Conservation (phyloP, 2,113 vertebrate species). For the Uropsilus gracilis region DNA sequence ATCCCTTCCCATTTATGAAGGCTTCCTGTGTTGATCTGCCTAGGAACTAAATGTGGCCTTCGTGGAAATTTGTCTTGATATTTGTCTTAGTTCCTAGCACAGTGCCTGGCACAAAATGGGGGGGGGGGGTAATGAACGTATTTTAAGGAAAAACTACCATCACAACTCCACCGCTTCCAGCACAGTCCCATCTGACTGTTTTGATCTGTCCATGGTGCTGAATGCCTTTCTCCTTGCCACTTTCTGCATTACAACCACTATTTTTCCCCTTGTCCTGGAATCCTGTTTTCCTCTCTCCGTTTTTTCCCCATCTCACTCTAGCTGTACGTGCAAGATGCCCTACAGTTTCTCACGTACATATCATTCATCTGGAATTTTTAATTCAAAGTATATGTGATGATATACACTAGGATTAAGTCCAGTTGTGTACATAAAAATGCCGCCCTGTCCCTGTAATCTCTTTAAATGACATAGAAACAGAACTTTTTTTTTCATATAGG, state of each 20-base stretch:
- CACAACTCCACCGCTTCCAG: background rate
- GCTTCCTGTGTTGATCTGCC: background rate
- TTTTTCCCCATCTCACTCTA: too few species aligned
- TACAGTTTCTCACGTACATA: background rate
- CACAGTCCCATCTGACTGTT: fast-evolving
- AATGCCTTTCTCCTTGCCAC: background rate
- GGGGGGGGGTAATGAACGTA: background rate
- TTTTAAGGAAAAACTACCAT: background rate
- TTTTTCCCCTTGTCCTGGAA: background rate
- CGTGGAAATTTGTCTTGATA: background rate
- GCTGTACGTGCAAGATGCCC: too few species aligned
- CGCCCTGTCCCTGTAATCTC: background rate
- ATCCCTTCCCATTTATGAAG: background rate
- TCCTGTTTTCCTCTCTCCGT: background rate
- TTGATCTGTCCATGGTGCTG: slow-evolving; percentile 76
- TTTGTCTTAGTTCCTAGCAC: background rate
- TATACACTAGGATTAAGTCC: background rate
- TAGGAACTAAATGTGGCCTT: background rate
- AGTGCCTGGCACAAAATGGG: background rate
- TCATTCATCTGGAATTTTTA: background rate
- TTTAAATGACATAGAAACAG: slow-evolving; percentile 22
- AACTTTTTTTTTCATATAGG: background rate
- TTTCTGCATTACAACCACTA: background rate
- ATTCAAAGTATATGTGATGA: background rate
- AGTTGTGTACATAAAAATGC: background rate